Base-by-base conservation (phyloP, 2,797 vertebrate species). In the Sebastes trivittatus region DNA sequence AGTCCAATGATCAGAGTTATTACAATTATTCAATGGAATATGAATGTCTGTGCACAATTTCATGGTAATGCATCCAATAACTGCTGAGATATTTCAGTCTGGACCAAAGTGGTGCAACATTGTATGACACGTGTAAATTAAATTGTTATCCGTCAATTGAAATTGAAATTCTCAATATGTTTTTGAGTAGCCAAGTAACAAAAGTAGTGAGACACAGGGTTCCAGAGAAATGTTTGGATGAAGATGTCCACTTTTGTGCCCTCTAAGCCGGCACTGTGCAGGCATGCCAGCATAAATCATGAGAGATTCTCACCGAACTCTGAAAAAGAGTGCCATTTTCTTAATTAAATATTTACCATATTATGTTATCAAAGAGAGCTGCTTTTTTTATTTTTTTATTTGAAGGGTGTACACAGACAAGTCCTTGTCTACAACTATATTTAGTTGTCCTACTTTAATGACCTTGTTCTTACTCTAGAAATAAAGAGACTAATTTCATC, bases 371-470 rank as follows among this genome's bases (percentile, higher is more conserved):
- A 74, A 55, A 80, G 25, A 5, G 14, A 36, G 25, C 30, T 25
- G 25, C 46, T 56, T 54, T 82, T 52, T 29, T 38, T 6, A 38
- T 38, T 38, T 58, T 36, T 3, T 36, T 3, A 64, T 66, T 46
- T 52, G 59, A 58, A 22, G n/a, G 38, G 4, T 52, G 49, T 61
- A 42, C 49, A 58, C 36, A 69, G 60, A 64, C 20, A 36, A 29
- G 34, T 74, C 13, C 59, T 59, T 76, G 63, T 49, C 20, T 73
- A 29, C 49, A 75, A 83, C 70, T 92, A 92, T 87, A 92, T 90
- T 91, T 91, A 93, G 87, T 84, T 76, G 92, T 77, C 89, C 90
- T 90, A 93, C 83, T 92, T 93, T 59, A 77, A 59, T 84, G 90
- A 77, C 91, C 90, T 90, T 73, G 58, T 89, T 90, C 74, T 75